Base-by-base conservation (phyloP, 2,113 vertebrate species). In the Rhinoptilus africanus region DNA sequence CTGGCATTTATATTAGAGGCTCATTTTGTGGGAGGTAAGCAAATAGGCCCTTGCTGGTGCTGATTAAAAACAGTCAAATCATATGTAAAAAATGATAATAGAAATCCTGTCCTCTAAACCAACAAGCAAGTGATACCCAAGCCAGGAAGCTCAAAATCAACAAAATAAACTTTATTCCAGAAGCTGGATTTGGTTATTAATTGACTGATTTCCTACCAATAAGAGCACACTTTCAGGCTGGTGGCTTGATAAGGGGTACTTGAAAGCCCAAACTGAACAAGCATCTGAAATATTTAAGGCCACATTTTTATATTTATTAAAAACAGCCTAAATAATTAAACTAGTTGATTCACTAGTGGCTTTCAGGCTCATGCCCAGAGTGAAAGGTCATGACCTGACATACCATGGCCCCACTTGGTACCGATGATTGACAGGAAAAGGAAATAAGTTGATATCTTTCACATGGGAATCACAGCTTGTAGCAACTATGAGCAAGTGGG, bases 381-480 rank as follows among this genome's bases (percentile, higher is more conserved):
- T 96, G 93, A 96, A 97, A 98, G 99, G 99, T 99, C 99, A 64
- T 87, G 98, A 98, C 99, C 98, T 97, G 94, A 97, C 98, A 99
- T 99, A 98, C 98, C 98, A 97, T 92, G 95, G 97, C 97, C 97
- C 97, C 96, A 98, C 98, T 94, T 98, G 98, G 98, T 97, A 97
- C 95, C 28, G 85, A 96, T 99, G 99, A 99, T 98, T 99, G 99
- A 99, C 99, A 99, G 98, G 96, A 98, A 98, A 98, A 99, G 98
- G 98, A 98, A 98, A 98, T 97, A 97, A 96, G 96, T 96, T 98
- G 98, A 98, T 99, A 99, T 98, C 97, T 99, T 99, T 99, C 99
- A 99, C 98, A 93, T 99, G 99, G 99, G 99, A 99, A 99, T 99
- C 98, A 98, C 98, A 99, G 99, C 98, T 99, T 99, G 98, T 97